Base-by-base conservation (phyloP, 2,113 vertebrate species). In the Solenodon paradoxus region DNA sequence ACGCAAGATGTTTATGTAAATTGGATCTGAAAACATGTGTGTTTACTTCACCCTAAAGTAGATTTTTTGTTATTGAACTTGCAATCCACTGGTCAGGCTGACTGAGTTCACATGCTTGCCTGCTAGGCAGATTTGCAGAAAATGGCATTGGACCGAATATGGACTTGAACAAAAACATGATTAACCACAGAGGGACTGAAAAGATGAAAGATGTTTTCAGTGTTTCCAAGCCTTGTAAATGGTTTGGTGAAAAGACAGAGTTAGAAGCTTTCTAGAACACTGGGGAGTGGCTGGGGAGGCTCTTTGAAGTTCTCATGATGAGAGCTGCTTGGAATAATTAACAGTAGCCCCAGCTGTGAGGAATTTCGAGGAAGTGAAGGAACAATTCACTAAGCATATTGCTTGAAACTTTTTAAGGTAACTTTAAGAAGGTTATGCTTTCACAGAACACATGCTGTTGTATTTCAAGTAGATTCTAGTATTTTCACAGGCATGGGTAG, bases 401-500 rank as follows among this genome's bases (percentile, higher is more conserved):
- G 74, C 71, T 95, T 81, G 57, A 61, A 96, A 79, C 1, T 88
- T 77, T 69, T 42, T 59, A 88, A 82, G 35, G 53, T 13, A 90
- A 64, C 4, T 88, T 78, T 2, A 2, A 88, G 64, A 87, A 96
- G 84, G 64, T 47, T 0, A 0, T 51, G 38, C 30, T 61, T 97
- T 74, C 19, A 4, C 77, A 71, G 51, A 78, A 66, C 88, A 88
- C 2, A 0, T 59, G 35, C 22, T 55, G 0, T 82, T 97, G 66
- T 88, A 88, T 95, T 93, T 38, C 74, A 64, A 89, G 85, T 71
- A 96, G 24, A 42, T 95, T 77, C 71, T 57, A 64, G 28, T 79
- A 22, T 96, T 96, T 97, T 96, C 84, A 83, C 69, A 97, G 95
- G 96, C 87, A 90, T 89, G 57, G 97, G 42, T 85, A 72, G n/a